A percentile compares a stretch with the other conserved stretches of the same genome.
Conservation (phyloP, 2,888 invertebrate species). For the Apamea epomidion region DNA sequence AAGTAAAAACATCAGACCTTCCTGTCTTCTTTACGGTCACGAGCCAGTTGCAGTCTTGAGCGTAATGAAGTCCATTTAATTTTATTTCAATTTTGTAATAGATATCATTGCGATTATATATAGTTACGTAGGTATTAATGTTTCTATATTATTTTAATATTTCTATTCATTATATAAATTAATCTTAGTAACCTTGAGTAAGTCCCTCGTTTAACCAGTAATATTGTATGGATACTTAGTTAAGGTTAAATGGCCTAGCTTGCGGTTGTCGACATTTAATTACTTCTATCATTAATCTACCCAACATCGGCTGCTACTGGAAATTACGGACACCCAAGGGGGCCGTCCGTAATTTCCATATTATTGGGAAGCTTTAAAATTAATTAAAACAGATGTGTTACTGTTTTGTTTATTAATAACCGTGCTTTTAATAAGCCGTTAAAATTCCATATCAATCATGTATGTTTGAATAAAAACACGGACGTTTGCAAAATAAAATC, state of each 20-base stretch:
- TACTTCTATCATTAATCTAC: slow-evolving; percentile 58
- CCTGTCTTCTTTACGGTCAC: background rate
- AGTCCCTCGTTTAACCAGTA: background rate
- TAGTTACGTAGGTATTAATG: background rate
- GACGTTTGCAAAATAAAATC: background rate
- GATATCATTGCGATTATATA: background rate
- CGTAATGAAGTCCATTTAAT: background rate
- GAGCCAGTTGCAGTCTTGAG: background rate
- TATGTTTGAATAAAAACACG: background rate
- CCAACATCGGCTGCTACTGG: slow-evolving; percentile 36
- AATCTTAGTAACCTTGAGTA: background rate
- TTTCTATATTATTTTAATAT: background rate
- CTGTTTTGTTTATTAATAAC: slow-evolving; percentile 7
- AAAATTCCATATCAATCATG: slow-evolving; percentile 22
- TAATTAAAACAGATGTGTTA: slow-evolving; percentile 42
- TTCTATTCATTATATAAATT: background rate
- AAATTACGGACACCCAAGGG: slow-evolving; percentile 31
- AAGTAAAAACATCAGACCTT: background rate
- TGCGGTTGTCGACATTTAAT: slow-evolving; percentile 54
- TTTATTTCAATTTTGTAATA: too few species aligned
- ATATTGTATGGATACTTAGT: slow-evolving; percentile 5
- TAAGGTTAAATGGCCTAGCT: slow-evolving; percentile 41
- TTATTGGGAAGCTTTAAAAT: slow-evolving; percentile 46
- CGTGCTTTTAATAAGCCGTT: slow-evolving; percentile 3
- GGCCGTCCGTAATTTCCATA: slow-evolving; percentile 41